Evolutionary conservation across 2,113 vertebrate genomes (phyloP).

Genomic region (Clinocottus analis): DNA sequence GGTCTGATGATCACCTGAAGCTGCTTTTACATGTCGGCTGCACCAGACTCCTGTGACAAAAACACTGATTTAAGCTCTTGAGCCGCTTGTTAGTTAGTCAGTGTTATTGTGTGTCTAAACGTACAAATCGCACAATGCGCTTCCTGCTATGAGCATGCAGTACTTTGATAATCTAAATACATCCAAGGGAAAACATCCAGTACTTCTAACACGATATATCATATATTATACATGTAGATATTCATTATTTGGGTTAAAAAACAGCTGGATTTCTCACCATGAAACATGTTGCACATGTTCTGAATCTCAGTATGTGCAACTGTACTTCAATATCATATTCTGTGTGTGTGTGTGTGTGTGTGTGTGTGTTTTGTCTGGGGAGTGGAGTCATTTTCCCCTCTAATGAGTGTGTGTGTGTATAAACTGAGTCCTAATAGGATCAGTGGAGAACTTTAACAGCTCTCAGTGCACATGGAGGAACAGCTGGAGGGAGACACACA

Average conservation of each 20-base stretch:
- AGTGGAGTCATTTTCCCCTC: conserved; percentile 39
- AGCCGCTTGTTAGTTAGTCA: too few species aligned
- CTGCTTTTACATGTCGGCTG: too few species aligned
- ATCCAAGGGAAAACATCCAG: not conserved
- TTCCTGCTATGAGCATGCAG: not conserved
- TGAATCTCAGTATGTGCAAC: not conserved
- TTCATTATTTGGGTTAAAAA: not conserved
- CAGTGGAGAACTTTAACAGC: conserved; percentile 14
- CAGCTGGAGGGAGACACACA: conserved; percentile 22
- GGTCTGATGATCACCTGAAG: too few species aligned
- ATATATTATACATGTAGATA: not conserved
- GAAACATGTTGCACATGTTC: not conserved
- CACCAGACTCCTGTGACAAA: too few species aligned
- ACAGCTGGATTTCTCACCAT: not conserved
- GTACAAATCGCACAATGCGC: too few species aligned
- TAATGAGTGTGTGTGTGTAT: conserved; percentile 33
- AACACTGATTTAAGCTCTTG: too few species aligned
- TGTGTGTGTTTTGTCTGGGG: conserved; percentile 1
- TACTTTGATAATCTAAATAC: not conserved
- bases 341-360: conserved; percentile 15
- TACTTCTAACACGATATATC: not conserved
- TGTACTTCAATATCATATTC: not conserved
- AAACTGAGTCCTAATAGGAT: conserved; percentile 35
- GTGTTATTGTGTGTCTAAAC: too few species aligned
- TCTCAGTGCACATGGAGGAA: conserved; percentile 15